Evolutionary conservation across 2,113 vertebrate genomes (phyloP), one percentile per base, ranked within the genome.

Genomic region (Serilophus lunatus): DNA sequence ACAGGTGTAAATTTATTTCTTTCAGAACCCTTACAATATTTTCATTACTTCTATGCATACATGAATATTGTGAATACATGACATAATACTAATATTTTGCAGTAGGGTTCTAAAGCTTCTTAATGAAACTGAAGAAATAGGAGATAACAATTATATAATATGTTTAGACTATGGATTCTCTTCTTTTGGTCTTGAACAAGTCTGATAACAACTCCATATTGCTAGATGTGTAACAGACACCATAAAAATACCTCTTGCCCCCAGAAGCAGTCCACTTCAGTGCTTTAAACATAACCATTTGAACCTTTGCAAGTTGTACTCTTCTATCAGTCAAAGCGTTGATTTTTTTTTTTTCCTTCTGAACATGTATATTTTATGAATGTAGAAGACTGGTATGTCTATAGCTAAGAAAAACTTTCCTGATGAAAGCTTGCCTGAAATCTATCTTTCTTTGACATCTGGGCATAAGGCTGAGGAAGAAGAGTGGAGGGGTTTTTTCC

Each of bases 341-440:
- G 13, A 47, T 44, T 6, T n/a, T 64, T 82, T n/a, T 78, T 83
- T 53, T 82, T 83, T 12, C 6, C 26, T 26, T 74, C 12, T 59
- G 66, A 84, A 64, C 12, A 47, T 29, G 7, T 18, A 40, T 74
- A 83, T 88, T 80, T 88, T 81, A 74, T 66, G 35, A 54, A 74
- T 40, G 33, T 24, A 85, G 78, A 85, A 78, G 79, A 81, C 2
- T 81, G 60, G 22, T 33, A 71, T 53, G 23, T 68, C n/a, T 70
- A 18, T 23, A 47, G 5, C 50, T 31, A 88, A 74, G 71, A 86
- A 82, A 86, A 83, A 18, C 2, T 36, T 60, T 90, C 8, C 33
- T 77, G 40, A 45, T 78, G 59, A 82, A 90, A 75, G 12, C 23
- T 49, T 80, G 38, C 26, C 45, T 89, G 82, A 83, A 93, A 78